Evolutionary conservation across 2,113 vertebrate genomes (phyloP).

Genomic region (Perccottus glenii): DNA sequence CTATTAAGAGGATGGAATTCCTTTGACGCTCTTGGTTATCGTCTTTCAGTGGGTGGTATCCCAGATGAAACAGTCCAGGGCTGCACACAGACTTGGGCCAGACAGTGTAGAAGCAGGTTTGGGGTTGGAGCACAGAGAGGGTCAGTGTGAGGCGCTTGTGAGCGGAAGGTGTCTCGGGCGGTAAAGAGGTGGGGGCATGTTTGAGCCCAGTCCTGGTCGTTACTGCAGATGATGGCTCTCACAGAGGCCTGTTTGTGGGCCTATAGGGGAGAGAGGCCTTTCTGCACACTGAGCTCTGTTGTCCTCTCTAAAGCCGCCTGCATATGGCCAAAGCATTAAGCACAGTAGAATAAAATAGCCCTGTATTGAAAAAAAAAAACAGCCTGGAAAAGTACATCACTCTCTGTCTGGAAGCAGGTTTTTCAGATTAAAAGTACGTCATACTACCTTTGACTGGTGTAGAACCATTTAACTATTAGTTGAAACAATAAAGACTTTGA

Average conservation of each 20-base stretch:
- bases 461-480: slow-evolving; percentile 26
- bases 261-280: slow-evolving; percentile 60
- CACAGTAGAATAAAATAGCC: slow-evolving; percentile 33
- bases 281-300: slow-evolving; percentile 75
- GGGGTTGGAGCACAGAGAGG: slow-evolving; percentile 60
- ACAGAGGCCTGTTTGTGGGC: slow-evolving; percentile 74
- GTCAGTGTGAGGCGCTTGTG: slow-evolving; percentile 63
- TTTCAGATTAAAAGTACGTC: slow-evolving; percentile 62
- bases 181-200: slow-evolving; percentile 28
- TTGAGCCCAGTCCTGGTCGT: slow-evolving; percentile 52
- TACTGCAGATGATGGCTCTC: slow-evolving; percentile 63
- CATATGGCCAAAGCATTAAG: slow-evolving; percentile 75
- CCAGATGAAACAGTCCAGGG: slow-evolving; percentile 33
- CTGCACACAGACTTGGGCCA: slow-evolving; percentile 25
- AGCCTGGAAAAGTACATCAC: slow-evolving; percentile 72
- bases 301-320: slow-evolving; percentile 63
- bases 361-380: slow-evolving; percentile 56
- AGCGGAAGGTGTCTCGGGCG: slow-evolving; percentile 64
- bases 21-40: not conserved
- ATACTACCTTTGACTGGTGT: slow-evolving; percentile 58
- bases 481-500: slow-evolving; percentile 15
- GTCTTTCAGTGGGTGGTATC: slow-evolving; percentile 28
- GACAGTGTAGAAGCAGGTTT: slow-evolving; percentile 39
- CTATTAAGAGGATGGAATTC: no score
- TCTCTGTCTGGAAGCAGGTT: slow-evolving; percentile 64